Base-by-base conservation (phyloP, 2,797 vertebrate species). In the Lerista edwardsae region DNA sequence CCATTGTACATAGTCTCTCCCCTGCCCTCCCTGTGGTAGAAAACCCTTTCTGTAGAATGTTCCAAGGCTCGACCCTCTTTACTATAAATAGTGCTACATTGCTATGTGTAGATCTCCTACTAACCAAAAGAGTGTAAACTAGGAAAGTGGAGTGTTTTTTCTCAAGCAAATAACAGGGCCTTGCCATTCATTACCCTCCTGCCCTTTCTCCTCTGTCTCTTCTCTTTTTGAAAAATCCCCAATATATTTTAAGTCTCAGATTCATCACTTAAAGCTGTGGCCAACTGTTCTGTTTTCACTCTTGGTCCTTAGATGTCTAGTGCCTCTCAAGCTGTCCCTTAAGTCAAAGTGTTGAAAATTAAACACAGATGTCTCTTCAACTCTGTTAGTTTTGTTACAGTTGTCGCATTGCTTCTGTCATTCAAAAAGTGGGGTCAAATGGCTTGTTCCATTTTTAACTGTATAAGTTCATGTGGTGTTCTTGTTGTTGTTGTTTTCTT, bases 61-160 rank as follows among this genome's bases (percentile, higher is more conserved):
- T 99, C 98, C 98, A 99, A 98, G 98, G 98, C 97, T 98, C 95
- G 97, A 98, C 96, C 97, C 97, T 97, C 94, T 94, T 86, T 88
- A 92, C 90, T 79, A 92, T 94, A 95, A 95, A 95, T 96, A 93
- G 89, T 87, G 34, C 77, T 3, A 0, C 29, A 87, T 79, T 7
- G 17, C 87, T 80, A 1, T 86, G 0, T 73, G 51, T 91, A 90
- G 88, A 69, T 69, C 75, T 88, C 75, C 69, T 91, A 93, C 94
- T 96, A 94, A 96, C 73, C 0, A 89, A 1, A 89, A 1, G 72
- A 87, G 47, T 84, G 84, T 90, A 72, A 6, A 0, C 71, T 84
- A 90, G 92, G 92, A 94, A 94, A 94, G 91, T 83, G 79, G 94
- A 93, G 75, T 69, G 2, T 89, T 96, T 95, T 96, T 61, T 55